A percentile compares a stretch with the other conserved stretches of the same genome.
These are phyloP conservation scores for Leucophenga montana DNA, from an alignment of 2,888 invertebrate genomes.

Conservation along the genomic window DNA sequence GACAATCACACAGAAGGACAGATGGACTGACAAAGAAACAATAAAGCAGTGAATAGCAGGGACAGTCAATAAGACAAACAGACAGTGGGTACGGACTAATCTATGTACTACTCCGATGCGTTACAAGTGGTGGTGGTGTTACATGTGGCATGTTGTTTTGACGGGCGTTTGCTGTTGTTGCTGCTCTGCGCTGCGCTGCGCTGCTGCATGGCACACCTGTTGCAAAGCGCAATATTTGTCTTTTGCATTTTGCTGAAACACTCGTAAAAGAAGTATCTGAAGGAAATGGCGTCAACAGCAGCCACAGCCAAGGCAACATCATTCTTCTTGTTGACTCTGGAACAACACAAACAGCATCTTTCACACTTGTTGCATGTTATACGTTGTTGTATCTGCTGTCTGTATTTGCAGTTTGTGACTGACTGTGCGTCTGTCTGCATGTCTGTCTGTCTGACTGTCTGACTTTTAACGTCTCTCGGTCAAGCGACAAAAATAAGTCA, in stretches of 20 bases:
- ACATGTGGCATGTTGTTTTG: conserved; percentile 6
- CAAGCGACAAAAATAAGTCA: conserved; percentile 63
- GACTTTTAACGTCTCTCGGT: conserved; percentile 41
- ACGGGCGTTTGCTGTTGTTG: conserved; percentile 14
- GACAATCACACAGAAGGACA: background rate
- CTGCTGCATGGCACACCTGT: background rate
- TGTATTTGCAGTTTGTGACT: background rate
- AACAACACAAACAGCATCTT: background rate
- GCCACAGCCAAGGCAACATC: background rate
- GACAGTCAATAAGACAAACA: conserved; percentile 1
- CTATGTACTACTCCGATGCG: conserved; percentile 18
- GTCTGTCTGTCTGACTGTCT: background rate
- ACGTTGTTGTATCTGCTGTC: background rate
- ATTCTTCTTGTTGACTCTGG: background rate
- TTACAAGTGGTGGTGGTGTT: conserved; percentile 10
- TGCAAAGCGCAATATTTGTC: background rate
- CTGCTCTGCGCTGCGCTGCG: background rate
- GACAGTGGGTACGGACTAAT: conserved; percentile 2
- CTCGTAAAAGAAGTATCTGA: too few relatives aligned
- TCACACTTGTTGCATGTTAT: background rate
- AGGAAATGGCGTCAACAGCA: background rate
- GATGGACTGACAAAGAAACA: background rate
- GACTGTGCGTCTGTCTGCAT: background rate
- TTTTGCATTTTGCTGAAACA: background rate
- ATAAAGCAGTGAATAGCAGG: background rate